Conservation (phyloP, 2,797 vertebrate genomes). For the Danio tinwini region DNA sequence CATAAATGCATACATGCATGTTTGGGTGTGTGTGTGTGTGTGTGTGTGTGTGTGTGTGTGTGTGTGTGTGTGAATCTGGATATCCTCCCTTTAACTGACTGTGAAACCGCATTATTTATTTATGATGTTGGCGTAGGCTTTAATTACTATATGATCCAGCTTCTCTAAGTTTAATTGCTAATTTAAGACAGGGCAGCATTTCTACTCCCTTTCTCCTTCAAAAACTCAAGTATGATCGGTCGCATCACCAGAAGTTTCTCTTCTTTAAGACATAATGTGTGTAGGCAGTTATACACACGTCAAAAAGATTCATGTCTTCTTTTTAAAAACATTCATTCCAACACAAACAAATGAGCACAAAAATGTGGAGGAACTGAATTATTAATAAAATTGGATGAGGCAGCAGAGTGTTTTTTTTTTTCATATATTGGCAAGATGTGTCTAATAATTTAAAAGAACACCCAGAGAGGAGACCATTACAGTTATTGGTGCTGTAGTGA, state of each 20-base stretch:
- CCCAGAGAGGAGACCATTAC: conserved; percentile 50
- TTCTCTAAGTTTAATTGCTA: conserved; percentile 37
- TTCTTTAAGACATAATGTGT: conserved; percentile 25
- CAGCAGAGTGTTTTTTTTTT: conserved; percentile 1
- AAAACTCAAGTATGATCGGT: conserved; percentile 29
- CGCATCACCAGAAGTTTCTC: conserved; percentile 37
- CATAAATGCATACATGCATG: neutral
- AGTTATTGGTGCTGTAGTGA: conserved; percentile 45
- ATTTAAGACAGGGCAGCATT: conserved; percentile 43
- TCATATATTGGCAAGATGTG: conserved; percentile 40
- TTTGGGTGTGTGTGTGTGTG: neutral
- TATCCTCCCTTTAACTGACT: conserved; percentile 18
- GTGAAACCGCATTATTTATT: conserved; percentile 29
- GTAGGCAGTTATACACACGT: conserved; percentile 13
- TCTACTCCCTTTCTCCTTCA: conserved; percentile 28
- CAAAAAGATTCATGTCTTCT: conserved; percentile 37
- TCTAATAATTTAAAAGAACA: conserved; percentile 43
- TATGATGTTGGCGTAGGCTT: conserved; percentile 26
- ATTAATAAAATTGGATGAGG: conserved; percentile 35
- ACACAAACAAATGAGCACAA: conserved; percentile 3
- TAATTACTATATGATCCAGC: conserved; percentile 44
- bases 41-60: neutral
- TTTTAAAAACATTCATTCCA: conserved; percentile 25
- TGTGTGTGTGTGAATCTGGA: neutral
- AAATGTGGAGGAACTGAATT: conserved; percentile 18